These are phyloP conservation scores for Hypomecis punctinalis DNA, from an alignment of 2,888 invertebrate species.

Conservation along the genomic window DNA sequence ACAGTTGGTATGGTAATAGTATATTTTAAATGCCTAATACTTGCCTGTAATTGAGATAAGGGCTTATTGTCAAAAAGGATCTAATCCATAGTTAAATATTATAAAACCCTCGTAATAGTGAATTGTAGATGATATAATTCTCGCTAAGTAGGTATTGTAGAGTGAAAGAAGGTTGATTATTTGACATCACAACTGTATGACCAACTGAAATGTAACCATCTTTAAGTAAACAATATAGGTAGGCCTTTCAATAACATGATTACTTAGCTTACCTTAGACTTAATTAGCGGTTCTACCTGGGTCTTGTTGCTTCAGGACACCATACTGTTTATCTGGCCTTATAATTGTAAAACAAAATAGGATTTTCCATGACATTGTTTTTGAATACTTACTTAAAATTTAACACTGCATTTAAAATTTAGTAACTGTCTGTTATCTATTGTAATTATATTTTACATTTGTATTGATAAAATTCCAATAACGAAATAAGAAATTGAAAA, in stretches of 20 bases:
- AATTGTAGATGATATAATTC: constrained; percentile 64
- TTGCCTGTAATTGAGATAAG: constrained; percentile 73
- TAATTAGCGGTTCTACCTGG: not conserved
- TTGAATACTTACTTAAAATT: constrained; percentile 53
- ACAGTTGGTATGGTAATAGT: constrained; percentile 41
- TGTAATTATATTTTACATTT: constrained; percentile 82
- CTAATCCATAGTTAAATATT: constrained; percentile 68
- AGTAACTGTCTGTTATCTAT: constrained; percentile 81
- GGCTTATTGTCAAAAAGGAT: constrained; percentile 67
- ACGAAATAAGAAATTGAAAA: constrained; percentile 77
- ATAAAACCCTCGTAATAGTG: constrained; percentile 58
- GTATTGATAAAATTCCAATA: constrained; percentile 82
- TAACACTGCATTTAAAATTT: constrained; percentile 81
- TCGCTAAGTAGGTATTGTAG: constrained; percentile 51
- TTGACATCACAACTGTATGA: constrained; percentile 36
- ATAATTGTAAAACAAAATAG: constrained; percentile 56
- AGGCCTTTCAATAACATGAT: constrained; percentile 6
- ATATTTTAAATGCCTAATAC: constrained; percentile 73
- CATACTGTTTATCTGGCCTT: constrained; percentile 12
- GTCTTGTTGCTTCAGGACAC: constrained; percentile 1
- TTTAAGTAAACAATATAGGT: constrained; percentile 2
- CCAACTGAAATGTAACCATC: not conserved
- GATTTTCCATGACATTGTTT: constrained; percentile 80
- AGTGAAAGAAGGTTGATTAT: constrained; percentile 33
- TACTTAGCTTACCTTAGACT: not conserved